Percentiles rank a stretch among this genome's conserved stretches.
Evolutionary conservation across 1,140 invertebrate genomes (phyloP).

Genomic region (Carcinoscorpius rotundicauda): DNA sequence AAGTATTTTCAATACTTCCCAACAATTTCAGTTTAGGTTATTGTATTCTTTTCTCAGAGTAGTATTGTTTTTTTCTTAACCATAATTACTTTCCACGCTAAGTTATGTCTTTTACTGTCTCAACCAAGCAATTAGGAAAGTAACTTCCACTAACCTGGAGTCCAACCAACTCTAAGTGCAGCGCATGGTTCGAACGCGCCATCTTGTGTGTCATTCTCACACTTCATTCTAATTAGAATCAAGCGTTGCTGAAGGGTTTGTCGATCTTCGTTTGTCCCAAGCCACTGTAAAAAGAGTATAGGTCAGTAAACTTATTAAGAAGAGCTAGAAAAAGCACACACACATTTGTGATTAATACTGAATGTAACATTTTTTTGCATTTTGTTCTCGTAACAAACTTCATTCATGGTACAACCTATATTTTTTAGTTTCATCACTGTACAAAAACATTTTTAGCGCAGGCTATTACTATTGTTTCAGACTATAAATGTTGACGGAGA

Average conservation of each 20-base stretch:
- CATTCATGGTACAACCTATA: neutral
- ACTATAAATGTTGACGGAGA: neutral
- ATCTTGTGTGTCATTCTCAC: conserved; percentile 51
- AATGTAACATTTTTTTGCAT: neutral
- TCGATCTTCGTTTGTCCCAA: conserved; percentile 56
- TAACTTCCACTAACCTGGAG: conserved; percentile 45
- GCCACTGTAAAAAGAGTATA: conserved; percentile 50
- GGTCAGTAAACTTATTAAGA: neutral
- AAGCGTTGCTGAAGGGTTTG: conserved; percentile 60
- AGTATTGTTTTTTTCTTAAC: too few species aligned
- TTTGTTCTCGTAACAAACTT: conserved; percentile 1
- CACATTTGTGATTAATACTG: too few species aligned
- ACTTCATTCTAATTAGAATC: conserved; percentile 60
- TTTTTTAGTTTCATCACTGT: neutral
- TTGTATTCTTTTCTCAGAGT: too few species aligned
- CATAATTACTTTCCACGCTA: too few species aligned
- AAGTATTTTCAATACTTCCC: too few species aligned
- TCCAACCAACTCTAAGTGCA: conserved; percentile 67
- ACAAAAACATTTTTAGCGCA: neutral
- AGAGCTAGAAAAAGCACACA: too few species aligned
- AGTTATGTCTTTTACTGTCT: too few species aligned
- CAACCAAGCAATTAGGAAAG: too few species aligned
- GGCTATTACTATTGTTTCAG: too few species aligned
- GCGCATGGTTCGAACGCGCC: conserved; percentile 51
- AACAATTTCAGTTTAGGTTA: too few species aligned